Evolutionary conservation across 2,113 vertebrate genomes (phyloP).

Genomic region (Spheniscus mendiculus): DNA sequence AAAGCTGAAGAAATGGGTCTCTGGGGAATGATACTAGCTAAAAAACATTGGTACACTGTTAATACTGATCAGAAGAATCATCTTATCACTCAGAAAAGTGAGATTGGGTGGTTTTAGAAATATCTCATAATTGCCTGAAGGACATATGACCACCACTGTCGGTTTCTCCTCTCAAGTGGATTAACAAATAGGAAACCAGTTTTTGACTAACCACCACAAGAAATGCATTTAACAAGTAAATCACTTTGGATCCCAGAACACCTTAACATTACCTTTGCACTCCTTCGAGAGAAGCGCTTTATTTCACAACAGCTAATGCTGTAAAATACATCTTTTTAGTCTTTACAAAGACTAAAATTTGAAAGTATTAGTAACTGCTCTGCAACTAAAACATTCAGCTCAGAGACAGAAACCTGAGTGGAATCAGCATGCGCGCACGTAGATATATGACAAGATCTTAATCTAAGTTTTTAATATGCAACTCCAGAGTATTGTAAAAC

Average conservation of each 20-base stretch:
- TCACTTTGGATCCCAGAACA: neutral
- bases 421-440: neutral
- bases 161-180: neutral
- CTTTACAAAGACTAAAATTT: too few species aligned
- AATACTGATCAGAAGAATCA: neutral
- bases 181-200: neutral
- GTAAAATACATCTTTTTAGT: too few species aligned
- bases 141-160: rapidly evolving
- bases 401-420: neutral
- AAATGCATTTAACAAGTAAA: neutral
- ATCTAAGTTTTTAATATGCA: neutral
- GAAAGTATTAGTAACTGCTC: too few species aligned
- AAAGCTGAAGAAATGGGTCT: neutral
- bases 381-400: too few species aligned
- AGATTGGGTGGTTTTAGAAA: neutral
- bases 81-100: neutral
- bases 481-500: neutral
- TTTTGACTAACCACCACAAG: neutral
- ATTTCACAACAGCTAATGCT: neutral
- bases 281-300: neutral
- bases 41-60: neutral
- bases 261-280: neutral
- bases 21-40: neutral
- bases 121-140: neutral
- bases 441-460: neutral